Evolutionary conservation across 2,888 invertebrate species (phyloP), one percentile per base, ranked within the genome.

Genomic region (Frankliniella fusca): DNA sequence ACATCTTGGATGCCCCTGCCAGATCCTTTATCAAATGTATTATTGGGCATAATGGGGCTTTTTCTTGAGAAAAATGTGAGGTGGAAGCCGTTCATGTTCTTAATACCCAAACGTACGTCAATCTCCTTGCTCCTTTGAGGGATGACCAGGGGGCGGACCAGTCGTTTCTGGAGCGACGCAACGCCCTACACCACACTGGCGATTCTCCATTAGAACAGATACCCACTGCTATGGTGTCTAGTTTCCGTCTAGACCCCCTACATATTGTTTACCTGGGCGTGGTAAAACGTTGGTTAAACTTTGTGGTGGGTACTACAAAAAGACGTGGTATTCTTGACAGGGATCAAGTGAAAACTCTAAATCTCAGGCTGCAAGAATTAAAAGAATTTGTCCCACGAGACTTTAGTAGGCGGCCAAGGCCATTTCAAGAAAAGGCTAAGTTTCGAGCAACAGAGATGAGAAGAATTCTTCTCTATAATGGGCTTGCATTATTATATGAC

Each of bases 31-130:
- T 11, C n/a, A 65, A 65, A 65, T 65, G 65, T 20, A 65, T n/a
- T 3, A n/a, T 7, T 65, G 18, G n/a, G 2, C 65, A 65, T n/a
- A 65, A 65, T 65, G 65, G 54, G n/a, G n/a, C 65, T 20, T n/a
- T 65, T 65, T 18, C 65, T 65, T 65, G 65, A n/a, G 65, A 65
- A 65, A 65, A 65, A n/a, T n/a, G 65, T 65, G 65, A 65, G n/a
- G n/a, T n/a, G n/a, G 1, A 65, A 65, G n/a, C 9, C n/a, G 65
- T 65, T 18, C 3, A 11, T n/a, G 18, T 65, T 9, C 18, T 9
- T n/a, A n/a, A 12, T 7, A 7, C 7, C 9, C 65, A 18, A 9
- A 65, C 65, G 9, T 65, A n/a, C n/a, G n/a, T n/a, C n/a, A n/a
- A 65, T 20, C 18, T 65, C 18, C 1, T n/a, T 11, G 65, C 65